Conservation (phyloP, 2,797 vertebrate species). For the Pteronotus mesoamericanus region DNA sequence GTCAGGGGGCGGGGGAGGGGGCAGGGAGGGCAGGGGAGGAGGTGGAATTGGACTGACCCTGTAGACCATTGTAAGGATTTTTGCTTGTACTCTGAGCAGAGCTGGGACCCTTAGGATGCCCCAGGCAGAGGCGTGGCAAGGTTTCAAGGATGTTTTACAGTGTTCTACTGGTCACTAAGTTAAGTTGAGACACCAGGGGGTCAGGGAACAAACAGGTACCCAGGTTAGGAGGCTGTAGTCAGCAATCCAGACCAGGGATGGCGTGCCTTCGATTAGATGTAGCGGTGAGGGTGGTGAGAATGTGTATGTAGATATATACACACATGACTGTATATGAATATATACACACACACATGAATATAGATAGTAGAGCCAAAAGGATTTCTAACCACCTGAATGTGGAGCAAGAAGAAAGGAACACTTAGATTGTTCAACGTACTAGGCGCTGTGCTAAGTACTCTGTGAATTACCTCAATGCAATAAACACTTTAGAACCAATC, state of each 20-base stretch:
- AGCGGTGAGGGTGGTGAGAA: neutral
- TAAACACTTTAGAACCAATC: neutral
- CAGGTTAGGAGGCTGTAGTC: neutral
- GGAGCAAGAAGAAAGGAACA: neutral
- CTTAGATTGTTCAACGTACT: neutral
- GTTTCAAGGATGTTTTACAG: neutral
- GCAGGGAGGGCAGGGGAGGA: too few relatives aligned
- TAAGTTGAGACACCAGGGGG: neutral
- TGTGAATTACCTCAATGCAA: neutral
- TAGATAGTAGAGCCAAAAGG: neutral
- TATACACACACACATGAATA: neutral
- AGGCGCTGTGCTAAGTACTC: neutral
- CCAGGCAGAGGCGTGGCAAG: neutral
- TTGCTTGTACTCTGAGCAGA: neutral
- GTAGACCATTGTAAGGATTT: neutral
- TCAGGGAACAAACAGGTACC: neutral
- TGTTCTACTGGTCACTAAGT: neutral
- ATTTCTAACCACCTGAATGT: neutral
- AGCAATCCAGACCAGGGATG: neutral
- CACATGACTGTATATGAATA: neutral
- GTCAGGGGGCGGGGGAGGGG: neutral
- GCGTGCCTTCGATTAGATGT: neutral
- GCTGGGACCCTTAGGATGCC: neutral
- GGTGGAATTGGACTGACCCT: too few relatives aligned
- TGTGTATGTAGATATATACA: neutral